Evolutionary conservation across 2,888 invertebrate genomes (phyloP).

Genomic region (Caenorhabditis wallacei): DNA sequence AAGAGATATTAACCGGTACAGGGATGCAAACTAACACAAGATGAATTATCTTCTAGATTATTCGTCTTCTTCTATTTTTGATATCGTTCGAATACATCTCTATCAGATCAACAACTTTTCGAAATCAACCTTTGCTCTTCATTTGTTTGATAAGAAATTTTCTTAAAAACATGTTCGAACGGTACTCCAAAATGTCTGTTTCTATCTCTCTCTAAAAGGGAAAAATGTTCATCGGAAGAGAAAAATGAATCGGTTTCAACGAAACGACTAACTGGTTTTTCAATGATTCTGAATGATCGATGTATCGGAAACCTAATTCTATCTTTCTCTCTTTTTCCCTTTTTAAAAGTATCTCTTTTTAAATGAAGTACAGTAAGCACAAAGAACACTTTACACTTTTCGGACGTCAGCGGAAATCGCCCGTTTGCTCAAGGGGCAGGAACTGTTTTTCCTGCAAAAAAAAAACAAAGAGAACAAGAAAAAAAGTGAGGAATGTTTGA

Average conservation of each 20-base stretch:
- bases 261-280: conserved; percentile 52
- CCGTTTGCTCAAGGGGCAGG: conserved; percentile 39
- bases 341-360: conserved; percentile 10
- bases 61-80: conserved; percentile 18
- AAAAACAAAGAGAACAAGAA: conserved; percentile 17
- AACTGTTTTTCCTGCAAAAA: conserved; percentile 26
- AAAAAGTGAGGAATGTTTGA: conserved; percentile 18
- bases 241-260: conserved; percentile 36
- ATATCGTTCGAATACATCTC: neutral
- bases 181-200: conserved; percentile 11
- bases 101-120: conserved; percentile 41
- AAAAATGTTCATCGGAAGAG: conserved; percentile 6
- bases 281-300: conserved; percentile 17
- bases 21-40: neutral
- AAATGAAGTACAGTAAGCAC: conserved; percentile 21
- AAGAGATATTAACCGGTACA: conserved; percentile 34
- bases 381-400: conserved; percentile 53
- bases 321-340: neutral
- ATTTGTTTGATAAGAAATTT: conserved; percentile 25
- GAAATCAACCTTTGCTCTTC: conserved; percentile 46
- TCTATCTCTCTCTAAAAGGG: neutral
- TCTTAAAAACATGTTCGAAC: conserved; percentile 39
- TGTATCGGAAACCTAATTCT: conserved; percentile 23
- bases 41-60: neutral
- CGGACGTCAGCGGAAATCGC: conserved; percentile 50